Evolutionary conservation across 1,140 invertebrate genomes (phyloP).

Genomic region (Ptiloglossa arizonensis): DNA sequence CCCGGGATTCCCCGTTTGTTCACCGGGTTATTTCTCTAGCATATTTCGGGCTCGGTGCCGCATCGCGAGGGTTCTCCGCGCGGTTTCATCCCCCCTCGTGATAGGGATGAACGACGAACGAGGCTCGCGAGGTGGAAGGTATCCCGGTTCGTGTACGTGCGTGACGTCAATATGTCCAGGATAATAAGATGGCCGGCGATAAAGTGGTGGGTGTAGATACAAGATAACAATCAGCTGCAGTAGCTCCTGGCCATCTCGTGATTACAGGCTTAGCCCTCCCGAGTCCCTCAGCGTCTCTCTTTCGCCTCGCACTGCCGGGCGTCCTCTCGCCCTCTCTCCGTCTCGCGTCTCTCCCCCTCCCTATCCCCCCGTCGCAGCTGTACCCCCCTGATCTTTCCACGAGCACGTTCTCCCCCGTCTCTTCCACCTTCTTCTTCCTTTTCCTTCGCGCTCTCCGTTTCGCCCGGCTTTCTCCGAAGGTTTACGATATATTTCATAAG

Average conservation of each 20-base stretch:
- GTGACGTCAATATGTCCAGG: slow-evolving; percentile 80
- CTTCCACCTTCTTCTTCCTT: slow-evolving; percentile 11
- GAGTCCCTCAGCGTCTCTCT: slow-evolving; percentile 61
- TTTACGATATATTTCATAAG: slow-evolving; percentile 65
- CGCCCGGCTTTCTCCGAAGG: slow-evolving; percentile 25
- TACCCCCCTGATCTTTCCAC: slow-evolving; percentile 4
- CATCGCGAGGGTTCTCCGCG: too few species aligned
- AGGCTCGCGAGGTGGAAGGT: slow-evolving; percentile 26
- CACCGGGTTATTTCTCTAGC: too few species aligned
- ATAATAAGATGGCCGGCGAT: slow-evolving; percentile 81
- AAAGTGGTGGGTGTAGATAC: slow-evolving; percentile 82
- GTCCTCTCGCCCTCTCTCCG: too few species aligned
- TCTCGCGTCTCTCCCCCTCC: slow-evolving; percentile 10
- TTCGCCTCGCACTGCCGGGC: slow-evolving; percentile 4
- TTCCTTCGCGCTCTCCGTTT: slow-evolving; percentile 7
- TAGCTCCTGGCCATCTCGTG: slow-evolving; percentile 81
- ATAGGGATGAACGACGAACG: slow-evolving; percentile 24
- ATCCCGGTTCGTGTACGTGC: slow-evolving; percentile 73
- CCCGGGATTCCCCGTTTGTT: too few species aligned
- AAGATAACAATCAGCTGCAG: slow-evolving; percentile 81
- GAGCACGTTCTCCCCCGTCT: neutral
- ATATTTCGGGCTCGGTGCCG: too few species aligned
- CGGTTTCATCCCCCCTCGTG: slow-evolving; percentile 4
- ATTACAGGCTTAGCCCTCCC: slow-evolving; percentile 80
- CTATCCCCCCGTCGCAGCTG: slow-evolving; percentile 3